Base-by-base conservation (phyloP, 2,888 invertebrate genomes). In the Phlogophora meticulosa region DNA sequence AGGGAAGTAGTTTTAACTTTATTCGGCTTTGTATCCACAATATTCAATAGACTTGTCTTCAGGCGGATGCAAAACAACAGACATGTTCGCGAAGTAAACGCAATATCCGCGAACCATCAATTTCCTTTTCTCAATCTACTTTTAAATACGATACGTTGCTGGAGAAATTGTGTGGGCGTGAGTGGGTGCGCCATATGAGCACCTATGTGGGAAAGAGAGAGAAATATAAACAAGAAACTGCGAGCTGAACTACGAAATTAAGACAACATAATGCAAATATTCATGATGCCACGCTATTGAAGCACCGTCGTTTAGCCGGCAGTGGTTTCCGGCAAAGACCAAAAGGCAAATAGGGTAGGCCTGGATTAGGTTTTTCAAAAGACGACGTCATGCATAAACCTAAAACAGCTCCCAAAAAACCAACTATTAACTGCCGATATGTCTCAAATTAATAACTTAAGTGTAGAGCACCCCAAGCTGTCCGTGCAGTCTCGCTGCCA, bases 91-190 rank as follows among this genome's bases (percentile, higher is more conserved):
- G 15, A 46, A 10, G 45, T 56, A 42, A 62, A 61, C 56, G 65
- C 64, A 75, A 78, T 72, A 71, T 78, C 78, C 78, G 77, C 11
- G 13, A 52, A 58, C 49, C 48, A 46, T 55, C 36, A 46, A 78
- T 78, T 78, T 78, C 77, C 75, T 67, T 10, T 63, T 48, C 52
- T 52, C 42, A 53, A n/a, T 45, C n/a, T 58, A 56, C 36, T 48
- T 56, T n/a, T 38, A 64, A 63, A 65, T 63, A 46, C 28, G n/a
- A 63, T 65, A 48, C 22, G 36, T 20, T 32, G 32, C 34, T 34
- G 40, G 24, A 46, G 24, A 56, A 34, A 34, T 20, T 55, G 46
- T 34, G 32, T 68, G 53, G 32, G 56, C 17, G 34, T 53, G n/a
- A 36, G 28, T 17, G 46, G 17, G 10, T 62, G 45, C 22, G n/a